Base-by-base conservation (phyloP, 2,113 vertebrate genomes). In the Colaptes auratus region DNA sequence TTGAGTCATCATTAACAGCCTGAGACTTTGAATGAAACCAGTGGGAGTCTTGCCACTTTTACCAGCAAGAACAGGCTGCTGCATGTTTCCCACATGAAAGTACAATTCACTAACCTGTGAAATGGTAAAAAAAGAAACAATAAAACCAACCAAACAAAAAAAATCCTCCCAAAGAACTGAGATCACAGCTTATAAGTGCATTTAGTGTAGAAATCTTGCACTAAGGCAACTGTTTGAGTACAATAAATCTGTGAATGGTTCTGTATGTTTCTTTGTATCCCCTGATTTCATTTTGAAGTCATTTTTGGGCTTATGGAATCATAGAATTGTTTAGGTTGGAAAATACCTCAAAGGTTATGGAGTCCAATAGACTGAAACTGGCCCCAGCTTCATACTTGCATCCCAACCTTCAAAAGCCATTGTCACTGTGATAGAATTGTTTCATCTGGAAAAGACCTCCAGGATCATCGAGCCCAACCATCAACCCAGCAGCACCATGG, bases 11-110 rank as follows among this genome's bases (percentile, higher is more conserved):
- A 86, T 95, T 93, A 95, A 83, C 85, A 95, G 79, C 42, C 75
- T 89, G 82, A 96, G 93, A 92, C 92, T 93, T 93, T 93, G 84
- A 96, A 95, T 96, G 94, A 93, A 95, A 85, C 67, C 91, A 67
- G 96, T 93, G 91, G 95, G 96, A 96, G 92, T 95, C 91, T 76
- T 95, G 70, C 91, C 78, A 74, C 70, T 95, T 95, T 48, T 88
- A 91, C 75, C 74, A 85, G 60, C 60, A 94, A 94, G 84, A 93
- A 80, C 55, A 96, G 89, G 27, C 86, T 87, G 86, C 91, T 82
- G 52, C 64, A 15, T 73, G 81, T 89, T 96, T 94, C 69, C 61
- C 76, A 81, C 39, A 31, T 86, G 75, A 71, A 93, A 89, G 72
- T 92, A 88, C 82, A 80, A 91, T 84, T 91, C 78, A 74, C 67